Base-by-base conservation (phyloP, 1,140 invertebrate genomes). In the Drosophila mojavensis region DNA sequence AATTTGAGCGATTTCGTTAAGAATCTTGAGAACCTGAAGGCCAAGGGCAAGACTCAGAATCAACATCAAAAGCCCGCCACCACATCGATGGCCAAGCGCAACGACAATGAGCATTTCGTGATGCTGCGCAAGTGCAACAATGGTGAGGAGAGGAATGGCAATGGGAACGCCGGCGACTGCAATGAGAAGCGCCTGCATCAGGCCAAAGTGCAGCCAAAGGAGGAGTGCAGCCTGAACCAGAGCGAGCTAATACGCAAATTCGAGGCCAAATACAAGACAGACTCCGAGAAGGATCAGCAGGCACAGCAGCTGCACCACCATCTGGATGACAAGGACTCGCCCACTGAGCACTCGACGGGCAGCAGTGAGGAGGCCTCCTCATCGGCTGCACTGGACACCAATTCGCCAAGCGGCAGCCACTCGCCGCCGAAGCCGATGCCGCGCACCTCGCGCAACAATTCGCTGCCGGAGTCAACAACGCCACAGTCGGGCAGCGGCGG, bases 361-460 rank as follows among this genome's bases (percentile, higher is more conserved):
- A 91, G 89, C 79, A 91, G 89, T 48, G 89, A 91, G 66, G 89
- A 91, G 67, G 77, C 75, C 10, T 90, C 85, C 20, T 91, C 81
- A 2, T 75, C 79, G 3, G 84, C 59, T 2, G 75, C 66, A 0
- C 30, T 81, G 70, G 77, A 89, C 39, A 81, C 79, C 5, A 73
- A 79, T 41, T 80, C 79, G 50, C 81, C 81, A 20, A 88, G 88
- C 15, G 81, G 89, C 67, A 79, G 73, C 9, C 72, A 81, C n/a
- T 91, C 83, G 24, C 95, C 95, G 7, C 96, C 96, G 0, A 97
- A 96, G 84, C 96, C 96, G 9, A 92, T 97, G 90, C 96, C 96
- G 24, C 93, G 95, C 70, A 93, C 94, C 0, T 95, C 95, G 13
- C 93, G 95, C 69, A 94, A 95, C 30, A 94, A 94, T 83, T 95